Evolutionary conservation across 2,888 invertebrate genomes (phyloP), one percentile per base, ranked within the genome.

Genomic region (Coleophora deauratella): DNA sequence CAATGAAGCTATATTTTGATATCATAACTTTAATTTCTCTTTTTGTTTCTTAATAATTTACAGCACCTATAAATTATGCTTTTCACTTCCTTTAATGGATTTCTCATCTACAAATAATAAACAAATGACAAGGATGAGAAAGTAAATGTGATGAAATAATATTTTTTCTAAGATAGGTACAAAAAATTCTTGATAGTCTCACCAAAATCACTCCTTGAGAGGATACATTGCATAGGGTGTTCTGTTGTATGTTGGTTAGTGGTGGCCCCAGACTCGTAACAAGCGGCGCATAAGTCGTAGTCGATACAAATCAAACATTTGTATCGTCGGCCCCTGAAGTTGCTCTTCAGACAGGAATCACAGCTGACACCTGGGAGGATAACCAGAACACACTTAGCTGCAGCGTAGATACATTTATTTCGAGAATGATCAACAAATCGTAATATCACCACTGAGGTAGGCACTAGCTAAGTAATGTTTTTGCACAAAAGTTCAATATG

Each of bases 231-330:
- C 95, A 99, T 97, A 45, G 99, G 97, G 88, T 99, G 99, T 81
- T 97, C 97, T 62, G 94, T 93, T 57, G 95, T 93, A 82, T 99
- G 99, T 64, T 96, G 91, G 55, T 95, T 94, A 61, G 94, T 95
- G 51, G 93, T 94, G 53, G 94, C 94, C 65, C 95, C 95, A 62
- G 92, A 92, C 78, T 98, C 97, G 82, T 95, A 98, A 81, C 98
- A 99, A 65, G 93, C 91, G 66, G 97, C 95, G 88, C 99, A 99
- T 66, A 99, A 89, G 88, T 99, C 99, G 88, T 98, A 99, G 88
- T 99, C 99, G 86, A 96, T 98, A 88, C 99, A 99, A 68, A 98
- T 93, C 78, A 99, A 91, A 89, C 99, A 99, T 90, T 99, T 99
- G 88, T 97, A 99, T 67, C 99, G 92, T 78, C 96, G 93, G 67